Evolutionary conservation across 92 coral and sea anemone genomes (phyloP).

Genomic region (Pocillopora meandrina): DNA sequence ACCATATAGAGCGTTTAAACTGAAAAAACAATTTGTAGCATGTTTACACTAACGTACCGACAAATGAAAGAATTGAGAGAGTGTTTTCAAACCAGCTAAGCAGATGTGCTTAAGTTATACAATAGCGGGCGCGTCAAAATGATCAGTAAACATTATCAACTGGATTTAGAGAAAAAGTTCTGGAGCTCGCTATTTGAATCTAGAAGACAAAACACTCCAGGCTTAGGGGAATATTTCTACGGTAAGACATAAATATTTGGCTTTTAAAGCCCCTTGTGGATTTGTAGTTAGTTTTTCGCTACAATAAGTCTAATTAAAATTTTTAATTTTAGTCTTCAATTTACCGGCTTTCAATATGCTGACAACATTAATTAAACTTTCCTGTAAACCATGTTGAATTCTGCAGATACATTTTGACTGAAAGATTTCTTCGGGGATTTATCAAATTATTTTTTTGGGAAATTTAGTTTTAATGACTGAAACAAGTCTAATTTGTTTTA

Average conservation of each 20-base stretch:
- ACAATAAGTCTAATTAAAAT: background rate
- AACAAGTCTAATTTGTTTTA: no score
- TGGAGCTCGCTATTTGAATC: background rate
- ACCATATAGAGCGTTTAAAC: no score
- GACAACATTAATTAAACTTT: background rate
- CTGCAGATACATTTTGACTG: background rate
- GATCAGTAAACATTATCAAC: background rate
- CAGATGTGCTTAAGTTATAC: background rate
- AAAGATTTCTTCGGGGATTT: background rate
- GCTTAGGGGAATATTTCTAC: background rate
- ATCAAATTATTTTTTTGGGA: background rate
- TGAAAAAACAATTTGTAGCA: background rate
- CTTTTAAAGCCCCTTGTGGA: background rate
- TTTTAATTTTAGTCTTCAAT: background rate
- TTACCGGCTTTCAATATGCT: background rate
- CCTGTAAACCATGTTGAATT: background rate
- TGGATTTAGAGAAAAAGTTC: background rate
- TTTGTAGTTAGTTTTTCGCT: background rate
- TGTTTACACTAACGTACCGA: background rate
- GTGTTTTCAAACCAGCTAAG: background rate
- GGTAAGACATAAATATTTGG: background rate
- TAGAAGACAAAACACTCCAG: background rate
- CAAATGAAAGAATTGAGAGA: background rate
- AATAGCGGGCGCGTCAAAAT: background rate
- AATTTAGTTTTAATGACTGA: no score